Percentiles rank a stretch among this genome's conserved stretches.
These are phyloP conservation scores for Panulirus ornatus DNA, from an alignment of 1,140 invertebrate species.

Conservation along the genomic window DNA sequence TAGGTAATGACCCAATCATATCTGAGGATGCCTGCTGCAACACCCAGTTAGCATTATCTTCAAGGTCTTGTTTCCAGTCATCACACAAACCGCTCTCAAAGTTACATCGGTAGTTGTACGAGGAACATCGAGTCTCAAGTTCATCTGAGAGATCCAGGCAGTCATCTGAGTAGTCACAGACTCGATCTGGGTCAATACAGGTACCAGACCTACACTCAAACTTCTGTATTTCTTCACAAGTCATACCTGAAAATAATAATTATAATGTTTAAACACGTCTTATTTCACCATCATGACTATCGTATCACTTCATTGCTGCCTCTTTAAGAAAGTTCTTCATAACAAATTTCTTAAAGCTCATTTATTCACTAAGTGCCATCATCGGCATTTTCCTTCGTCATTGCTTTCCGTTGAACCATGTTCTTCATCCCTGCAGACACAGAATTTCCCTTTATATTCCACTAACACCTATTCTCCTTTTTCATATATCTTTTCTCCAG, in stretches of 20 bases:
- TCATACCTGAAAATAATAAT: slow-evolving; percentile 23
- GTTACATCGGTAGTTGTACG: slow-evolving; percentile 31
- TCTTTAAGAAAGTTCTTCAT: too few species aligned
- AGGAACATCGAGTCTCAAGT: not conserved
- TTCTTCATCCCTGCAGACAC: too few species aligned
- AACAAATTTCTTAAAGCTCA: too few species aligned
- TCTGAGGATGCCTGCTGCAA: slow-evolving; percentile 37
- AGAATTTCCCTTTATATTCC: too few species aligned
- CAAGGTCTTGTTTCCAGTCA: slow-evolving; percentile 43
- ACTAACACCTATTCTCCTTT: too few species aligned
- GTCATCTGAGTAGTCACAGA: slow-evolving; percentile 58
- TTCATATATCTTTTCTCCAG: too few species aligned
- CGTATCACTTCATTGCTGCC: too few species aligned
- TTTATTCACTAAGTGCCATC: too few species aligned
- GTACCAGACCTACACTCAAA: slow-evolving; percentile 23
- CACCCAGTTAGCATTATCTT: slow-evolving; percentile 51
- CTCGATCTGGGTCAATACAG: slow-evolving; percentile 5
- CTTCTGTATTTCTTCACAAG: slow-evolving; percentile 26
- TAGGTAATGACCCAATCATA: slow-evolving; percentile 19
- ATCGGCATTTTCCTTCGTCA: too few species aligned
- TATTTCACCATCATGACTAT: too few species aligned
- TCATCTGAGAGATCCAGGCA: slow-evolving; percentile 60
- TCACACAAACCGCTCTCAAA: slow-evolving; percentile 51
- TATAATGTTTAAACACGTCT: too few species aligned
- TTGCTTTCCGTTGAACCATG: too few species aligned